Base-by-base conservation (phyloP, 2,113 vertebrate genomes). In the Periophthalmus modestus region DNA sequence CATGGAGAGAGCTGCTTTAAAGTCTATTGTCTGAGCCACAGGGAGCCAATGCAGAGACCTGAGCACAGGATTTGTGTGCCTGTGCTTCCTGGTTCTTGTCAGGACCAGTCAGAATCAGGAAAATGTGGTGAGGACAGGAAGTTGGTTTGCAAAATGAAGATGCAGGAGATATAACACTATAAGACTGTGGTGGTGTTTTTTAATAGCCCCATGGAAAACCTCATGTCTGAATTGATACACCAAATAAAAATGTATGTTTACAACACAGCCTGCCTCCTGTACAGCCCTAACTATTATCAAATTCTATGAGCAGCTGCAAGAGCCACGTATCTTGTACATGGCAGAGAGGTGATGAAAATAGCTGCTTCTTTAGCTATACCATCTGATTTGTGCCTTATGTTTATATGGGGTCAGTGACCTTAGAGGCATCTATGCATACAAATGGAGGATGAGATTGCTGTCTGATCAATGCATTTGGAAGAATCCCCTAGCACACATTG, bases 391-490 rank as follows among this genome's bases (percentile, higher is more conserved):
- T n/a, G 62, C 69, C 24, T 82, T 69, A 72, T 23, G 54, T 33
- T 10, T 19, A 28, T 46, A 72, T 65, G 46, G 28, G 71, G 46
- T 5, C 24, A 16, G 19, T 73, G 80, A 83, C 82, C 69, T 73
- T 0, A 63, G 34, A 61, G 57, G 24, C 11, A n/a, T 16, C 69
- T 33, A 23, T 68, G 72, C 63, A 77, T 74, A 34, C 15, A 47
- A 72, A 69, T 78, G 52, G 52, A 69, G 72, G 66, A 82, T 75
- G 54, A 58, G 69, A 58, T 7, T 46, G 28, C 57, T 18, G 2
- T 52, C 54, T 52, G 66, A 78, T 80, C 54, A 67, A 67, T 72
- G 50, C 21, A 33, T 16, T 61, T 16, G 13, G 28, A 9, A 36
- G 58, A 18, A 69, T 43, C 9, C 11, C 33, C 57, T n/a, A 47